Evolutionary conservation across 2,888 invertebrate species (phyloP).

Genomic region (Caenorhabditis sp.): DNA sequence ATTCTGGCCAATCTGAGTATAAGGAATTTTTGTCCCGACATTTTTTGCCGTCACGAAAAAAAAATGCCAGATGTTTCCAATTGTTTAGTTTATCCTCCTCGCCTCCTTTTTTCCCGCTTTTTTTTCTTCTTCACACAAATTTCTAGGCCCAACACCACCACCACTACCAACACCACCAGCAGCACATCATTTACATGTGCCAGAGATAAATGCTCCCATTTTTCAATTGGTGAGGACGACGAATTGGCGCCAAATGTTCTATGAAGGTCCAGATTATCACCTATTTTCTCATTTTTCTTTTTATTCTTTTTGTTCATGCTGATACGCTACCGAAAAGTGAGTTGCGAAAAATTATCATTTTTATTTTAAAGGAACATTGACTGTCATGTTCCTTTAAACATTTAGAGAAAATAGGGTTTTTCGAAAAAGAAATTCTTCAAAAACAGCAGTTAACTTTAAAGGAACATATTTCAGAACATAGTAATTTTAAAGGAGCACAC

Average conservation of each 20-base stretch:
- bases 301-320: conserved; percentile 18
- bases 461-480: no score
- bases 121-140: no score
- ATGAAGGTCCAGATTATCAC: conserved; percentile 28
- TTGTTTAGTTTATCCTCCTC: neutral
- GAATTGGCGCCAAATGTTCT: conserved; percentile 24
- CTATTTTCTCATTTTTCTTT: conserved; percentile 22
- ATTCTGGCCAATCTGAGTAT: neutral
- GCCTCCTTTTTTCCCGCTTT: neutral
- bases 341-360: neutral
- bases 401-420: no score
- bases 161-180: no score
- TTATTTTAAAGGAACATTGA: no score
- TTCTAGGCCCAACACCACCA: no score
- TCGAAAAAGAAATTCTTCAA: no score
- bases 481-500: no score
- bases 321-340: conserved; percentile 31
- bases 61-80: neutral
- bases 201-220: no score
- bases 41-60: neutral
- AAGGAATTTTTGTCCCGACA: neutral
- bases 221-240: neutral
- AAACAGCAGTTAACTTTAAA: no score
- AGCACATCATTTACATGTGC: no score
- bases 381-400: neutral